phyloP scores from a whole-genome alignment of 2,888 invertebrate genomes.

The Mesorhabditis belari region DNA sequence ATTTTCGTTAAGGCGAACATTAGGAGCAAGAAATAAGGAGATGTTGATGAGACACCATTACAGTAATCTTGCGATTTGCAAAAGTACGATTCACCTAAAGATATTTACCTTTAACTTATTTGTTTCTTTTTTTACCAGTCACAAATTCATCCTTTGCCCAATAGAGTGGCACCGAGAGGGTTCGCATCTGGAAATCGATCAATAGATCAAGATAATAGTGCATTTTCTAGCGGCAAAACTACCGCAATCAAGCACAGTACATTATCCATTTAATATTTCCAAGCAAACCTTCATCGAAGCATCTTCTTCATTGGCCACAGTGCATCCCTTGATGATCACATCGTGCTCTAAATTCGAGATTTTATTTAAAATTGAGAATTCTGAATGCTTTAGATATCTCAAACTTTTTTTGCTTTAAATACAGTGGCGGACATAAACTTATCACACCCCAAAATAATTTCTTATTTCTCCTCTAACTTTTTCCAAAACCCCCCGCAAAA shows the following conservation, averaged over 20 bases:
- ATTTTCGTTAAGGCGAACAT: no score
- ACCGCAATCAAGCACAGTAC: no score
- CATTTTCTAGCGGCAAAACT: no score
- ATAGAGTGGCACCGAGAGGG: conserved; percentile 30
- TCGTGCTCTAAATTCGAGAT: conserved; percentile 22
- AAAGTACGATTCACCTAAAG: conserved; percentile 40
- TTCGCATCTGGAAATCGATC: conserved; percentile 11
- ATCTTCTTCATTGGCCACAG: conserved; percentile 31
- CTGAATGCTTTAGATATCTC: neutral
- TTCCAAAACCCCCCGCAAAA: neutral
- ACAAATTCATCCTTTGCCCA: conserved; percentile 35
- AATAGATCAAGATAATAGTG: neutral
- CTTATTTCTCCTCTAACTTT: no score
- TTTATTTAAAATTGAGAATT: neutral
- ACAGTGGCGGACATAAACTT: no score
- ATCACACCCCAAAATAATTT: no score
- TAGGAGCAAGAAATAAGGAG: no score
- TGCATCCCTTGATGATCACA: conserved; percentile 40
- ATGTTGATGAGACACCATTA: no score
- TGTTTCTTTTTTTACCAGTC: conserved; percentile 17
- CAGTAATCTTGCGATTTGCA: conserved; percentile 34
- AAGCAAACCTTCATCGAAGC: conserved; percentile 41
- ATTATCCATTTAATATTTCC: no score
- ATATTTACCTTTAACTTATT: neutral
- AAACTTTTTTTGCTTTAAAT: neutral